A percentile compares a stretch with the other conserved stretches of the same genome.
These are phyloP conservation scores for Epizoanthus rinbou DNA, from an alignment of 92 coral and sea anemone species.

Conservation along the genomic window DNA sequence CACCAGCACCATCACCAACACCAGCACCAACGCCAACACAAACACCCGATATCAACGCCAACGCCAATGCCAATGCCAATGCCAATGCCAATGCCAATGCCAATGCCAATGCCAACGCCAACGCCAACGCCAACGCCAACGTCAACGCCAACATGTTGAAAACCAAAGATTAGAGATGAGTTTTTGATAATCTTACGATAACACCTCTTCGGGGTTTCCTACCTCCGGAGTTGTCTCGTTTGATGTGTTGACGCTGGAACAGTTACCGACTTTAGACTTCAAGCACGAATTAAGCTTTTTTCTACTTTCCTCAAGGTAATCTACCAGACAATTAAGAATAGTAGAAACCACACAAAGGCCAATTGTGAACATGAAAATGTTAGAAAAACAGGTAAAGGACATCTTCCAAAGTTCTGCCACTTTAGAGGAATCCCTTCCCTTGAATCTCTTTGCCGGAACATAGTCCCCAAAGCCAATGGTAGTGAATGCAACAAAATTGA, in stretches of 20 bases:
- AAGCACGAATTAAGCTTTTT: not conserved
- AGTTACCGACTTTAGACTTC: not conserved
- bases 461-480: slow-evolving; percentile 28
- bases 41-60: too few species aligned
- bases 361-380: not conserved
- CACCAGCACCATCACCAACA: too few species aligned
- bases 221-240: not conserved
- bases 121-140: too few species aligned
- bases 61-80: too few species aligned
- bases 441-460: not conserved
- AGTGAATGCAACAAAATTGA: slow-evolving; percentile 11
- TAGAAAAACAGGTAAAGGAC: not conserved
- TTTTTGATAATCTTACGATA: too few species aligned
- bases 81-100: too few species aligned
- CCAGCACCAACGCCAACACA: too few species aligned
- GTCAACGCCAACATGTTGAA: too few species aligned
- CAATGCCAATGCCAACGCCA: too few species aligned
- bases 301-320: not conserved
- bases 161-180: too few species aligned
- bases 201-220: not conserved
- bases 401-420: not conserved
- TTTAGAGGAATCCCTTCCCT: not conserved
- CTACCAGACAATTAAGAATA: slow-evolving; percentile 6
- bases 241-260: not conserved
- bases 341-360: slow-evolving; percentile 24